Conservation (phyloP, 2,888 invertebrate species). For the Spodoptera picta region DNA sequence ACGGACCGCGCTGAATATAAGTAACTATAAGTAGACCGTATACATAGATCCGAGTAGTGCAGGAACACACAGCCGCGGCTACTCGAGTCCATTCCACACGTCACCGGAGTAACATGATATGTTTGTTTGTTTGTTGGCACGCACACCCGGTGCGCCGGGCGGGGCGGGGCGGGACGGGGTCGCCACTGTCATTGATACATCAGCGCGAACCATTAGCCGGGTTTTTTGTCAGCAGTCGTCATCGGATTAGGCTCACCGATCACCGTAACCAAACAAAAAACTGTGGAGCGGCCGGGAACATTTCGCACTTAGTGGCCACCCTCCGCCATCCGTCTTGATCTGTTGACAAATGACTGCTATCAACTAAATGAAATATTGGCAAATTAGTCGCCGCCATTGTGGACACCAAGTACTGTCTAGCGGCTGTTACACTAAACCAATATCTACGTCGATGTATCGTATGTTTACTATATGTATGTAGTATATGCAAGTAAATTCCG, state of each 20-base stretch:
- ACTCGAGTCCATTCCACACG: slow-evolving; percentile 30
- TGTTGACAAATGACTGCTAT: slow-evolving; percentile 25
- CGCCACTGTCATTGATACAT: slow-evolving; percentile 61
- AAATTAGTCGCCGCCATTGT: slow-evolving; percentile 18
- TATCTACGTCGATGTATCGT: no score
- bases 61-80: no score
- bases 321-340: slow-evolving; percentile 51
- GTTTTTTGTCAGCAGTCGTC: slow-evolving; percentile 61
- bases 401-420: slow-evolving; percentile 2
- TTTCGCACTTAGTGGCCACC: slow-evolving; percentile 67
- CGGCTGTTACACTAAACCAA: neutral
- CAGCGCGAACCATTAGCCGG: slow-evolving; percentile 61
- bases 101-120: slow-evolving; percentile 27
- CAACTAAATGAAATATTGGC: slow-evolving; percentile 11
- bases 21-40: no score
- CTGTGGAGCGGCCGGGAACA: slow-evolving; percentile 58
- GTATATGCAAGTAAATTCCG: no score
- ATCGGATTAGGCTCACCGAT: slow-evolving; percentile 64
- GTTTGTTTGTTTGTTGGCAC: slow-evolving; percentile 46
- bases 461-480: no score
- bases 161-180: slow-evolving; percentile 13
- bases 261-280: slow-evolving; percentile 63
- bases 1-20: no score
- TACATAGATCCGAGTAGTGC: no score
- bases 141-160: neutral